Conservation (phyloP, 2,113 vertebrate genomes). For the Elephas maximus region DNA sequence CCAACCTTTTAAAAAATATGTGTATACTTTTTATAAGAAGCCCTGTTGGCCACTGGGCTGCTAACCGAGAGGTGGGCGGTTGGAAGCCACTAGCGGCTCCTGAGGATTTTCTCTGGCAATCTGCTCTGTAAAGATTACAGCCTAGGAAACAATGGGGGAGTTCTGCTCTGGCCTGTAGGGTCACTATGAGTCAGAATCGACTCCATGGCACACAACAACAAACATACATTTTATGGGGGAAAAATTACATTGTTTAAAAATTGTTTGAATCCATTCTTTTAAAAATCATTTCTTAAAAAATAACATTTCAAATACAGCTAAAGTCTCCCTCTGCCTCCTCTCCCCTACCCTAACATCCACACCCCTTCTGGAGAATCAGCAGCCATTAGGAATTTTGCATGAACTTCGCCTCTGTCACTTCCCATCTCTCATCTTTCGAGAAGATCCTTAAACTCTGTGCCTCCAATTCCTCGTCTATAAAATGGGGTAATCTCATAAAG, state of each 20-base stretch:
- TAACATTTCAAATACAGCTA: neutral
- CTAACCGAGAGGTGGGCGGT: no score
- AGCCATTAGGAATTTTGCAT: neutral
- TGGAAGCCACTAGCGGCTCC: no score
- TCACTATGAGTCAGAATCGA: neutral
- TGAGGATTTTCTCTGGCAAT: no score
- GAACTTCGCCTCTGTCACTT: conserved; percentile 34
- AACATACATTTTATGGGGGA: neutral
- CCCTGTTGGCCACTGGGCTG: no score
- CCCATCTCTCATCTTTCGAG: conserved; percentile 9
- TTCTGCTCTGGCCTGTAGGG: neutral
- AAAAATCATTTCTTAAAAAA: neutral
- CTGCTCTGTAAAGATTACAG: neutral
- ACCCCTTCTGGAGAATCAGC: neutral
- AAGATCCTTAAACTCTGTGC: conserved; percentile 8
- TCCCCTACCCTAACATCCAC: neutral
- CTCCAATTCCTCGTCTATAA: neutral
- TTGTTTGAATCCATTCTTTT: neutral
- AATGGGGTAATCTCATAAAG: neutral
- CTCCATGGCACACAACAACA: no score
- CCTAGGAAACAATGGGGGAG: neutral
- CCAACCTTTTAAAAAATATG: no score
- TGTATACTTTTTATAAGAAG: neutral
- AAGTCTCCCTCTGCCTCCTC: neutral
- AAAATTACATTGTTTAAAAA: conserved; percentile 24